These are phyloP conservation scores for Apogon hyalosoma DNA, from an alignment of 2,797 vertebrate species.

Conservation along the genomic window DNA sequence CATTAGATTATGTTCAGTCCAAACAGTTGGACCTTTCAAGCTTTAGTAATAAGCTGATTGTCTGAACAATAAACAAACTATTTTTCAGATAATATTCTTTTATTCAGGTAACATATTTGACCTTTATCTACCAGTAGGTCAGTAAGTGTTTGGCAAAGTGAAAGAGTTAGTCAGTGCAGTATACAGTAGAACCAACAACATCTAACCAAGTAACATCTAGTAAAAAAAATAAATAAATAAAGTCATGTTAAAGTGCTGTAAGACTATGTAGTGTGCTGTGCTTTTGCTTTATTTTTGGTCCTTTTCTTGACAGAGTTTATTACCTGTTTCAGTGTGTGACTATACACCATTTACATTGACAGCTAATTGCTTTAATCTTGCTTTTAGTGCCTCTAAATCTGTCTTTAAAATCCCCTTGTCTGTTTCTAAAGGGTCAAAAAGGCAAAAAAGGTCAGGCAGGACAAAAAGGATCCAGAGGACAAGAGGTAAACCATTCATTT, in stretches of 20 bases:
- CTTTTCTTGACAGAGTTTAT: background rate
- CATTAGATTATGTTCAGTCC: background rate
- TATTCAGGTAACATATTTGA: background rate
- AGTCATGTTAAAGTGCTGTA: conserved; percentile 1
- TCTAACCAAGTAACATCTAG: conserved; percentile 7
- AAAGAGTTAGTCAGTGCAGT: background rate
- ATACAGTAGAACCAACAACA: conserved; percentile 16
- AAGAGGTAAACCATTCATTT: conserved; percentile 55
- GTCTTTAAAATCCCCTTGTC: background rate
- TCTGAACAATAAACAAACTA: conserved; percentile 4
- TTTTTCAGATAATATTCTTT: background rate
- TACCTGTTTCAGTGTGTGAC: background rate
- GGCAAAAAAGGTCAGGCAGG: conserved; percentile 89
- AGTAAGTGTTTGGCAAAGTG: conserved; percentile 4
- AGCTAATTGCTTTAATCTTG: background rate
- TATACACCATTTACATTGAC: background rate
- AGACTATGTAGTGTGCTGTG: conserved; percentile 1
- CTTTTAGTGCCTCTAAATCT: background rate
- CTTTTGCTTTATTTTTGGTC: conserved; percentile 5
- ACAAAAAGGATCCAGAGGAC: conserved; percentile 83
- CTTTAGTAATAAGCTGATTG: conserved; percentile 7
- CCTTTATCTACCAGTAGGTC: background rate
- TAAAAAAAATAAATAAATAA: background rate
- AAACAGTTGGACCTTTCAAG: background rate
- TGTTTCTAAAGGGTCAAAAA: conserved; percentile 83